phyloP scores from a whole-genome alignment of 2,888 invertebrate genomes.

The Itoplectis maculator region DNA sequence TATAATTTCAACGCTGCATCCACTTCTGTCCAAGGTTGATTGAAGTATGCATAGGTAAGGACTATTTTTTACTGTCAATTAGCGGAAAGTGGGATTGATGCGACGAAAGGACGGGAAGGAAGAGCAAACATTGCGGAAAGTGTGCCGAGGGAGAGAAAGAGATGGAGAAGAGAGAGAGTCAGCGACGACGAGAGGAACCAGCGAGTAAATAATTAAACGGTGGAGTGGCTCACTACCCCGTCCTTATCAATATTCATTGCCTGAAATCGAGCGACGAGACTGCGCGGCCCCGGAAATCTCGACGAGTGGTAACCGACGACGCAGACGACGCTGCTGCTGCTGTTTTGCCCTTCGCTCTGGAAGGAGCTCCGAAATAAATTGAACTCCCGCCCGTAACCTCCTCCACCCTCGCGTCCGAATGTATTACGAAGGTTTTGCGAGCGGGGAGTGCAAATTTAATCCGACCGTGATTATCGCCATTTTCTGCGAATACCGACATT shows the following conservation, averaged over 20 bases:
- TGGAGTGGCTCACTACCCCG: slow-evolving; percentile 71
- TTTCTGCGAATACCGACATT: slow-evolving; percentile 28
- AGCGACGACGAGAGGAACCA: slow-evolving; percentile 38
- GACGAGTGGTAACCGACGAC: slow-evolving; percentile 30
- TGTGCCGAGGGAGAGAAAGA: slow-evolving; percentile 65
- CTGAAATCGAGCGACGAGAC: slow-evolving; percentile 71
- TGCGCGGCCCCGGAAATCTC: slow-evolving; percentile 24
- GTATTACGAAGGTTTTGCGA: slow-evolving; percentile 30
- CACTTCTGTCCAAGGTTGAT: background rate
- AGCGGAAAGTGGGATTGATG: slow-evolving; percentile 44
- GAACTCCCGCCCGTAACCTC: slow-evolving; percentile 23
- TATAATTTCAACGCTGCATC: too few species aligned
- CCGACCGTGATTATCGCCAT: slow-evolving; percentile 35
- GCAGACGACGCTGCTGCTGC: slow-evolving; percentile 17
- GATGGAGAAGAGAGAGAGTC: too few species aligned
- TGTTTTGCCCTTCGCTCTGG: slow-evolving; percentile 2
- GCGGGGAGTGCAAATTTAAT: slow-evolving; percentile 45
- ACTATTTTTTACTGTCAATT: slow-evolving; percentile 40
- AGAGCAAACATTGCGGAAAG: slow-evolving; percentile 62
- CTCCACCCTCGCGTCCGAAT: slow-evolving; percentile 32
- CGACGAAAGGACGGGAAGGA: slow-evolving; percentile 12
- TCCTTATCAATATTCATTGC: slow-evolving; percentile 76
- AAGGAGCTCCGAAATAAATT: slow-evolving; percentile 58
- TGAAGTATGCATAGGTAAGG: background rate
- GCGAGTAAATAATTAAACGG: slow-evolving; percentile 73